phyloP scores from a whole-genome alignment of 2,888 invertebrate species.

The Dromius quadrimaculatus region DNA sequence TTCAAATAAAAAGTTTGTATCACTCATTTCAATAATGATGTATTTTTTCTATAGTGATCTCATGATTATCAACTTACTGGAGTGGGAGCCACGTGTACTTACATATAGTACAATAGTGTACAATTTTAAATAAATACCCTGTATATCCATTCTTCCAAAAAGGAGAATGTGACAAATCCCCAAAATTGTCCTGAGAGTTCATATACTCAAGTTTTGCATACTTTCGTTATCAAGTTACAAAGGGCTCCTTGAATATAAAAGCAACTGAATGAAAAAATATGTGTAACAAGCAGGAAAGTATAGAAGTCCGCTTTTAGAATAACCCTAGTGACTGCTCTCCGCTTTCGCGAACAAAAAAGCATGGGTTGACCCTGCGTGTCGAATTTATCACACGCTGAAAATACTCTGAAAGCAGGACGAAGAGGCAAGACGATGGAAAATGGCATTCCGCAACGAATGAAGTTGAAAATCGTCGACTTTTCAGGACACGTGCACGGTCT shows the following conservation, averaged over 20 bases:
- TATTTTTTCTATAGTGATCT: no score
- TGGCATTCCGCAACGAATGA: constrained; percentile 30
- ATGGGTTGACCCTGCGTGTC: constrained; percentile 27
- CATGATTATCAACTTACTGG: no score
- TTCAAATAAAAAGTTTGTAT: no score
- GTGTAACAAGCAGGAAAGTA: constrained; percentile 35
- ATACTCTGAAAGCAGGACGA: constrained; percentile 16
- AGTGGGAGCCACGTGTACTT: no score
- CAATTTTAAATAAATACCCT: no score
- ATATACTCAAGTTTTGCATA: constrained; percentile 12
- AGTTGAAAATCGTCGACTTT: constrained; percentile 27
- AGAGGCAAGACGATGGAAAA: constrained; percentile 2
- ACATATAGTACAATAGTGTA: no score
- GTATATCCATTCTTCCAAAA: no score
- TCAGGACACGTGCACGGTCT: background rate
- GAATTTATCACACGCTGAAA: constrained; percentile 28
- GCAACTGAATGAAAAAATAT: constrained; percentile 35
- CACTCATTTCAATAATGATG: no score
- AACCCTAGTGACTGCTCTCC: background rate
- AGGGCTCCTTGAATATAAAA: constrained; percentile 14
- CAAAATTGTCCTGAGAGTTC: background rate
- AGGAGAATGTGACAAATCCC: no score
- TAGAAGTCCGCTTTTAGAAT: constrained; percentile 12
- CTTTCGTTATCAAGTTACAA: constrained; percentile 24
- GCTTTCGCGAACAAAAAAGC: constrained; percentile 5